Conservation (phyloP, 1,140 invertebrate species). For the Ephestia elutella region DNA sequence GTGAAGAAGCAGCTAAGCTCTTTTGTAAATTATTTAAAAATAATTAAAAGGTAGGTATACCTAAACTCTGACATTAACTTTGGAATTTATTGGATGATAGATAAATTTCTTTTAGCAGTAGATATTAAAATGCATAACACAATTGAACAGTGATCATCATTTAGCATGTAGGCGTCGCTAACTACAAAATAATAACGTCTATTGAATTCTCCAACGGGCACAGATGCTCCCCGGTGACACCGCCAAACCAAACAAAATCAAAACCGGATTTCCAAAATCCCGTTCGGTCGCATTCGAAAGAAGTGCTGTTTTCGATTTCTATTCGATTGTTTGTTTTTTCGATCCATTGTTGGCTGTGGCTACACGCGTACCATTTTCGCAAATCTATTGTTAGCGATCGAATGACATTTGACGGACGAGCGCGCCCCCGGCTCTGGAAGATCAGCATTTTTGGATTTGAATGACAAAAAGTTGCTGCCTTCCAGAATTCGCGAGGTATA, state of each 20-base stretch:
- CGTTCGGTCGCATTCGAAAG: conserved; percentile 64
- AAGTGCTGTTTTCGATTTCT: conserved; percentile 71
- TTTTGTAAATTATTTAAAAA: too few species aligned
- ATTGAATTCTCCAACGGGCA: not conserved
- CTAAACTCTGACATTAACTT: too few species aligned
- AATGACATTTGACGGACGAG: conserved; percentile 67
- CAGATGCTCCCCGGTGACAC: conserved; percentile 31
- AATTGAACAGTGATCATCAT: not conserved
- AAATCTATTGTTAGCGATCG: conserved; percentile 56
- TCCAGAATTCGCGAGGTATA: conserved; percentile 14
- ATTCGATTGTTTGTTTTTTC: conserved; percentile 73
- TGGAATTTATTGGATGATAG: too few species aligned
- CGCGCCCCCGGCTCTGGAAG: conserved; percentile 24
- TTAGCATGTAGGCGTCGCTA: conserved; percentile 4
- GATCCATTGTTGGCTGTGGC: conserved; percentile 57
- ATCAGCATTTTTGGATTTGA: conserved; percentile 27
- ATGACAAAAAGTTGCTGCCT: conserved; percentile 18
- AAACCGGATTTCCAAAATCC: conserved; percentile 74
- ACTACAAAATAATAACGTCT: not conserved
- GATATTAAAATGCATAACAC: not conserved
- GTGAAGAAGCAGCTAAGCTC: too few species aligned
- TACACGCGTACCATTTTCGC: conserved; percentile 69
- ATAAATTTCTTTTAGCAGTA: too few species aligned
- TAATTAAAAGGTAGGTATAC: too few species aligned
- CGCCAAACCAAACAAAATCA: conserved; percentile 50